A percentile compares a stretch with the other conserved stretches of the same genome.
Evolutionary conservation across 1,140 invertebrate genomes (phyloP).

Genomic region (Drosophila pandora): DNA sequence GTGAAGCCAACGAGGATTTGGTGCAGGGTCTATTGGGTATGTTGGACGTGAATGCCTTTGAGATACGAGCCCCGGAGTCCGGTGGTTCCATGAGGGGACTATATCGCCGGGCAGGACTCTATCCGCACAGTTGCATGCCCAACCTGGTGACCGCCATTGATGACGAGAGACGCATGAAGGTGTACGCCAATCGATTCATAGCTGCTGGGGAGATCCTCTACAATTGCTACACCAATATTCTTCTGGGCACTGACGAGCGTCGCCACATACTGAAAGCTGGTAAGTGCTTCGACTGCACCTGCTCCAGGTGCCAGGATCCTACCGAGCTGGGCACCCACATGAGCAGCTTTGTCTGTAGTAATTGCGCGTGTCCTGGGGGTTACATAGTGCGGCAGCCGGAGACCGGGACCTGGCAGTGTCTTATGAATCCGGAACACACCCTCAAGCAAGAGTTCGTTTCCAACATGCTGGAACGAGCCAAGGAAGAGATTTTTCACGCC

Average conservation of each 20-base stretch:
- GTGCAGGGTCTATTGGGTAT: constrained; percentile 87
- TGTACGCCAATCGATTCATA: constrained; percentile 87
- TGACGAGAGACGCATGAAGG: constrained; percentile 86
- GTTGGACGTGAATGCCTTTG: constrained; percentile 89
- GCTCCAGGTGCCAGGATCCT: constrained; percentile 87
- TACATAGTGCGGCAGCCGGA: constrained; percentile 54
- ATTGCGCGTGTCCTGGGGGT: constrained; percentile 67
- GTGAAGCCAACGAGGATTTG: constrained; percentile 82
- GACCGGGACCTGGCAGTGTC: constrained; percentile 63
- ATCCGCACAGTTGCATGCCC: constrained; percentile 88
- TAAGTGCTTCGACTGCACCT: constrained; percentile 90
- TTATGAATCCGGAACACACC: constrained; percentile 55
- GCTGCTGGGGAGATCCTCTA: constrained; percentile 87
- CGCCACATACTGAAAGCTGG: constrained; percentile 87
- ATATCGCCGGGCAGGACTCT: constrained; percentile 87
- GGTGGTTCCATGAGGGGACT: constrained; percentile 86
- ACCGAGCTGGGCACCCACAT: constrained; percentile 88
- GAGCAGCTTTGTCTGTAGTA: constrained; percentile 87
- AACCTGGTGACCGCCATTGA: constrained; percentile 88
- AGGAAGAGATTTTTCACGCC: constrained; percentile 80
- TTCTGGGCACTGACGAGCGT: constrained; percentile 88
- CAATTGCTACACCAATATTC: constrained; percentile 90
- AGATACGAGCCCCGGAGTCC: constrained; percentile 85
- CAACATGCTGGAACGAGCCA: constrained; percentile 82
- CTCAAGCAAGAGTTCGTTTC: constrained; percentile 57